These are phyloP conservation scores for Lasioglossum figueresi DNA, from an alignment of 2,888 invertebrate species.

Conservation along the genomic window DNA sequence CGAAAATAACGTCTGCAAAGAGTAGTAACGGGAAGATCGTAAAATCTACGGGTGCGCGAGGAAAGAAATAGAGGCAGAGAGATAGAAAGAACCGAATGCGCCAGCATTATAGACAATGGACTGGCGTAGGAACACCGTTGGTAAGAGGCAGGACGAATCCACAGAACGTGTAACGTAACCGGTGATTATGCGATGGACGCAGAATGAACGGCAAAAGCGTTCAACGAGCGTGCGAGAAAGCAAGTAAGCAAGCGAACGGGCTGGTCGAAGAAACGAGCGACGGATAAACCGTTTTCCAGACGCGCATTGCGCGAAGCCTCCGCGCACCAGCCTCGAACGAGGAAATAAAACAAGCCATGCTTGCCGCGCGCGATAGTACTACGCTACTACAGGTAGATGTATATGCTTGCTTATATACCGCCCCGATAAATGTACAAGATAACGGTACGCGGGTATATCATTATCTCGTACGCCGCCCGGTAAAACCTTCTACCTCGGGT, in stretches of 20 bases:
- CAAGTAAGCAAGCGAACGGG: slow-evolving; percentile 16
- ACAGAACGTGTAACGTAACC: slow-evolving; percentile 47
- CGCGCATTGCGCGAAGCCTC: slow-evolving; percentile 64
- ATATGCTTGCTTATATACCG: slow-evolving; percentile 61
- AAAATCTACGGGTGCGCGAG: slow-evolving; percentile 37
- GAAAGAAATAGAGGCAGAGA: too few relatives aligned
- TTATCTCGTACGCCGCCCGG: slow-evolving; percentile 73
- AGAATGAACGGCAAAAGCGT: slow-evolving; percentile 61
- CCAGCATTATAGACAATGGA: slow-evolving; percentile 50
- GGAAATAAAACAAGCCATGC: slow-evolving; percentile 70
- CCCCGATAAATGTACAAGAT: slow-evolving; percentile 77
- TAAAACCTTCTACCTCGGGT: slow-evolving; percentile 65
- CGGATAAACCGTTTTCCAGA: slow-evolving; percentile 68
- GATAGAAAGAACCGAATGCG: slow-evolving; percentile 25
- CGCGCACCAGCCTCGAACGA: slow-evolving; percentile 59
- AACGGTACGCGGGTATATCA: slow-evolving; percentile 75
- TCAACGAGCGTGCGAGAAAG: slow-evolving; percentile 39
- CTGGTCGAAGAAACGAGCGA: slow-evolving; percentile 30
- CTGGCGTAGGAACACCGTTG: slow-evolving; percentile 32
- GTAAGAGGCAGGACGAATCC: slow-evolving; percentile 41
- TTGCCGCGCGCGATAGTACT: slow-evolving; percentile 60
- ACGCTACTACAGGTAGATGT: slow-evolving; percentile 38
- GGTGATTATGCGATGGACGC: slow-evolving; percentile 64
- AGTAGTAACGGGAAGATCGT: slow-evolving; percentile 60
- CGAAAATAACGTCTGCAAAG: slow-evolving; percentile 29